Base-by-base conservation (phyloP, 2,113 vertebrate species). In the Falco punctatus region DNA sequence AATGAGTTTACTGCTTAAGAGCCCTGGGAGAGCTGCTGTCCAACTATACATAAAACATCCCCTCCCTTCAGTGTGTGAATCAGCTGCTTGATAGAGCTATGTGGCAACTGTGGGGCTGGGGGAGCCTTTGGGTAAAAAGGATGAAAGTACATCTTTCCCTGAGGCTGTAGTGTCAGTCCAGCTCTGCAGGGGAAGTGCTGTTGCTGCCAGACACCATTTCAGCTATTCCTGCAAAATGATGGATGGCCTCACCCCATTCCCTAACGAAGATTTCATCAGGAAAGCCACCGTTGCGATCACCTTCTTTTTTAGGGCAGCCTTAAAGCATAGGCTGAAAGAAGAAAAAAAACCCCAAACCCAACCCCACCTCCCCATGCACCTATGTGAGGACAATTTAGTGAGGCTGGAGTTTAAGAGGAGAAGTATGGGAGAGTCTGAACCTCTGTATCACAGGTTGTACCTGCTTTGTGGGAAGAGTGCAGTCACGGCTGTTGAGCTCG, bases 141-240 rank as follows among this genome's bases (percentile, higher is more conserved):
- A 96, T 89, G 77, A 94, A 73, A 88, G 64, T 95, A 94, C 51
- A 48, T 61, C 97, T 93, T 96, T 89, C 82, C 73, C 88, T 92
- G 62, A 89, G 75, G 95, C 86, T 94, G 88, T 77, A 90, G 82
- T 84, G 93, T 93, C 86, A 94, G 58, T 59, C 42, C 64, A 91
- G 89, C 80, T 96, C 90, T 61, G 64, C 33, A 94, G 90, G 85
- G 88, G 51, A 92, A 93, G 80, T 15, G 10, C 67, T 74, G 38
- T 7, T 88, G 75, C 48, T 91, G 86, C 85, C 91, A 95, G 90
- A 95, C 85, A 94, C 58, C 88, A 88, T 87, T 83, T 80, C 72
- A 85, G 91, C 67, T 92, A 93, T 80, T 90, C 65, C 85, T 17
- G 11, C 0, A 0, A 92, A 88, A 90, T 88, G 91, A 92, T 84